Base-by-base conservation (phyloP, 2,113 vertebrate genomes). In the Aplodontia rufa region DNA sequence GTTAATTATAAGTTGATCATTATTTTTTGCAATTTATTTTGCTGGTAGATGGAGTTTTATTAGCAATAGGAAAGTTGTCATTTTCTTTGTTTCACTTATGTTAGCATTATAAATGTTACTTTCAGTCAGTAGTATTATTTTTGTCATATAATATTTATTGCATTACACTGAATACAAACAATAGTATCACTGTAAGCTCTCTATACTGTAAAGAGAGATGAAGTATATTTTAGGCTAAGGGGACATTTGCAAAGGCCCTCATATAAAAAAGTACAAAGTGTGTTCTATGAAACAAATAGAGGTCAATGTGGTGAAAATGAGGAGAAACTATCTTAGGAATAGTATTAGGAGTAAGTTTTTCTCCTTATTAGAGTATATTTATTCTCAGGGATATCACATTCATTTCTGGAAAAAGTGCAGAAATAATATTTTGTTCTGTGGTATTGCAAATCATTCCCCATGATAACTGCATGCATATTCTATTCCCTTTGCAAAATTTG, bases 41-140 rank as follows among this genome's bases (percentile, higher is more conserved):
- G 6, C 28, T 84, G 8, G 55, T 30, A 24, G 72, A 79, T n/a
- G 1, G 26, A 2, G 26, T 82, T 90, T 24, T 74, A 74, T 10
- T 66, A 78, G 28, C 32, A 62, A 72, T 71, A 87, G 45, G 17
- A 76, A 86, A 90, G 37, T 40, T 83, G 49, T 66, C 28, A 47
- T 76, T 87, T 82, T 83, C 32, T 75, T 49, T 84, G 28, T 88
- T 94, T 91, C 22, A 90, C 2, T 85, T 64, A 75, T 55, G 28
- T 58, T 92, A 92, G 28, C 17, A 86, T 64, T 81, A 84, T 49
- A 85, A 94, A 58, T 37, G 89, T 88, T 88, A 66, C 93, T 35
- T 62, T 92, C 49, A 90, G 42, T 14, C 9, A 85, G 32, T 7
- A 89, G 16, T n/a, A 62, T 72, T 92, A 26, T 80, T 96, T 86